phyloP scores from a whole-genome alignment of 2,888 invertebrate species.

The Athrips mouffetella region DNA sequence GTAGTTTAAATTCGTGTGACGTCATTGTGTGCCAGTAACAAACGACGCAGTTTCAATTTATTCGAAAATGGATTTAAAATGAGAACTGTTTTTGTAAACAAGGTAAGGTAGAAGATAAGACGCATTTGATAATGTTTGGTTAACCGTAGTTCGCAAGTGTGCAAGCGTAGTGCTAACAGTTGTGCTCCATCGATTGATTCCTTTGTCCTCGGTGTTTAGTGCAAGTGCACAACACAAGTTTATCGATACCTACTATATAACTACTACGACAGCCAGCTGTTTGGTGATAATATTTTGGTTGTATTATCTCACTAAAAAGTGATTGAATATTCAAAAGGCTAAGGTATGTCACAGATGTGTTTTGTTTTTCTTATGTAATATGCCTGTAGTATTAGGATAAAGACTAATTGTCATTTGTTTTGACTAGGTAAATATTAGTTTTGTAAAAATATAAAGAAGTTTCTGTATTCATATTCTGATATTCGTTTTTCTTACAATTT shows the following conservation, averaged over 20 bases:
- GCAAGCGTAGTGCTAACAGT: constrained; percentile 29
- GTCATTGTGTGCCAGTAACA: constrained; percentile 77
- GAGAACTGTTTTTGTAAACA: constrained; percentile 59
- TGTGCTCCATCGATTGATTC: constrained; percentile 66
- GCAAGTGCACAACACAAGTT: constrained; percentile 26
- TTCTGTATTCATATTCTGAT: no score
- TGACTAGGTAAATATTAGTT: background rate
- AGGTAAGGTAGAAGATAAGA: constrained; percentile 50
- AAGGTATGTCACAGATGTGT: constrained; percentile 28
- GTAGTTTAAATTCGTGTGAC: constrained; percentile 70
- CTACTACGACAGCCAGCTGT: constrained; percentile 54
- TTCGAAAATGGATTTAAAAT: constrained; percentile 73
- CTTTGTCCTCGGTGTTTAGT: constrained; percentile 68
- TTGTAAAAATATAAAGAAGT: no score
- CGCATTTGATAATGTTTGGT: constrained; percentile 30
- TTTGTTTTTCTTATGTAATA: constrained; percentile 47
- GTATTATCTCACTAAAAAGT: constrained; percentile 19
- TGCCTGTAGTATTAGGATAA: constrained; percentile 9
- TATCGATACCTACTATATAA: constrained; percentile 26
- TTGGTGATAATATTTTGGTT: constrained; percentile 42
- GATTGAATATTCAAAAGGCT: constrained; percentile 32
- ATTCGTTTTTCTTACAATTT: no score
- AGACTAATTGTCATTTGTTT: background rate
- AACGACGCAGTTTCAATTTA: constrained; percentile 81
- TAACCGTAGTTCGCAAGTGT: constrained; percentile 19